Evolutionary conservation across 2,888 invertebrate species (phyloP).

Genomic region (Harpagoxenus sublaevis): DNA sequence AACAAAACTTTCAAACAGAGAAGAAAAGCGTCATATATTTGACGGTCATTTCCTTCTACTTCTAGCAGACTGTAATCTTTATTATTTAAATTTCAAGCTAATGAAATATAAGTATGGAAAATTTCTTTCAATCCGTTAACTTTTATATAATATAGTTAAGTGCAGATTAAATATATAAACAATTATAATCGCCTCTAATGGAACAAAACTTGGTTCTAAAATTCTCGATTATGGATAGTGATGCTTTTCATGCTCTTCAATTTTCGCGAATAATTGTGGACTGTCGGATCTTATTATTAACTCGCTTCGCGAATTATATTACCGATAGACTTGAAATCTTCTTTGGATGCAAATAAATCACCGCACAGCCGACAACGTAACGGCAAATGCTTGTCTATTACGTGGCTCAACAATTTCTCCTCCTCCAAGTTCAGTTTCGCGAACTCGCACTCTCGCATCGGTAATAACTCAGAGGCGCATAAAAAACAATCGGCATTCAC

Average conservation of each 20-base stretch:
- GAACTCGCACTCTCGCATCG: conserved; percentile 73
- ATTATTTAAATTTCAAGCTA: not conserved
- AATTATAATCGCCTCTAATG: not conserved
- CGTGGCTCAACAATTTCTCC: conserved; percentile 75
- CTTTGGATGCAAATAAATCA: conserved; percentile 69
- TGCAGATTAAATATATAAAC: not conserved
- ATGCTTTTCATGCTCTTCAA: not conserved
- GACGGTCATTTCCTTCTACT: not conserved
- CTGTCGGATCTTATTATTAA: not conserved
- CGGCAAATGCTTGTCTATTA: conserved; percentile 80
- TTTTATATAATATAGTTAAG: not conserved
- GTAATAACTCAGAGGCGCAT: conserved; percentile 75
- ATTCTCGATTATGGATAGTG: not conserved
- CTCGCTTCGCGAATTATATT: conserved; percentile 23
- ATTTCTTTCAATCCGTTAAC: not conserved
- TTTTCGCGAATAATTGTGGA: not conserved
- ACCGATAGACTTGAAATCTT: conserved; percentile 75
- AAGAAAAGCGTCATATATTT: not conserved
- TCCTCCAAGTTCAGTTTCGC: conserved; percentile 72
- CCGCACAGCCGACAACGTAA: conserved; percentile 79
- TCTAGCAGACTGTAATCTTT: not conserved
- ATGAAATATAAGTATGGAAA: not conserved
- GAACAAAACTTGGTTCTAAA: not conserved
- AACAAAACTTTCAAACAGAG: not conserved
- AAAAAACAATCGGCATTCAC: conserved; percentile 77